Percentiles rank a stretch among this genome's conserved stretches.
These are phyloP conservation scores for Struthidea cinerea DNA, from an alignment of 2,113 vertebrate species.

Conservation along the genomic window DNA sequence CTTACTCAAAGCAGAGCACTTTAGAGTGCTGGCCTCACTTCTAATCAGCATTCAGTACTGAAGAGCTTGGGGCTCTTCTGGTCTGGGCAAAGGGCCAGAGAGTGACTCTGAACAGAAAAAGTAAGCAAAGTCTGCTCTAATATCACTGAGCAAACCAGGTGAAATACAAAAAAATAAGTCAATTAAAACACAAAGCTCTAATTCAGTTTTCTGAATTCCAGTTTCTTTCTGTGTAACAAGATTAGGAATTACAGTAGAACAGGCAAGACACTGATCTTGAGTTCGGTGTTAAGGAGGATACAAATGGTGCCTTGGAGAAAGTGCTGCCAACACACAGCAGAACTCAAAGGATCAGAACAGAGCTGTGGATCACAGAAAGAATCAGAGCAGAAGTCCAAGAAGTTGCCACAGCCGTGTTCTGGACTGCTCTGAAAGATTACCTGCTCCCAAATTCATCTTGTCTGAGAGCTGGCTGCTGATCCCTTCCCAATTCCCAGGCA, in stretches of 20 bases:
- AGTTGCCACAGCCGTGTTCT: background rate
- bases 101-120: constrained; percentile 6
- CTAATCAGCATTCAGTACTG: constrained; percentile 8
- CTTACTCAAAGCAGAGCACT: constrained; percentile 4
- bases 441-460: background rate
- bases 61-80: background rate
- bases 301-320: background rate
- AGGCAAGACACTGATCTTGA: background rate
- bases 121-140: background rate
- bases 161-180: background rate
- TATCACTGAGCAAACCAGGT: constrained; percentile 16
- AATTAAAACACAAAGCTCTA: background rate
- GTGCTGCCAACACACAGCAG: background rate
- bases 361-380: background rate
- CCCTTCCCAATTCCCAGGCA: background rate
- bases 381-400: background rate
- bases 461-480: background rate
- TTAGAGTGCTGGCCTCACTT: background rate
- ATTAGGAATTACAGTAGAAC: background rate
- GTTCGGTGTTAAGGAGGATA: background rate
- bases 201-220: background rate
- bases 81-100: constrained; percentile 31
- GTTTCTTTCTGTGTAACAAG: background rate
- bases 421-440: background rate
- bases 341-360: background rate